Base-by-base conservation (phyloP, 2,888 invertebrate species). In the Tipula confusa region DNA sequence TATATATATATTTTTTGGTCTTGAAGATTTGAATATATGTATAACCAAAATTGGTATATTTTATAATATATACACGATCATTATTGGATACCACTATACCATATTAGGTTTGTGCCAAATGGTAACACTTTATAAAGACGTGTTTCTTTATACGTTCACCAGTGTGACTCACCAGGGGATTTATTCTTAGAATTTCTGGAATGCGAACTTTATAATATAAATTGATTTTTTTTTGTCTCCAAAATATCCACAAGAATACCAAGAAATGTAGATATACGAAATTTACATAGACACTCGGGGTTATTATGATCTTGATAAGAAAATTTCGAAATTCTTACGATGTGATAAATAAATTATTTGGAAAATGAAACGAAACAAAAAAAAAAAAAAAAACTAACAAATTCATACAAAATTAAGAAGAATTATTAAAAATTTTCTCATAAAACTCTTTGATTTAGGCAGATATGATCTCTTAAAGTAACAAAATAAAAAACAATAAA, bases 351-450 rank as follows among this genome's bases (percentile, higher is more conserved):
- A 64, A 64, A 64, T 64, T 64, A 64, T 64, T 64, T 64, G 24
- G 64, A 64, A 64, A 64, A 18, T 13, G 64, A 64, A 64, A 64
- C n/a, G n/a, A n/a, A 33, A 33, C 9, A 2, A 33, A 33, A 33
- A 33, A 33, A 33, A 33, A n/a, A n/a, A n/a, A n/a, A n/a, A n/a
- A n/a, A n/a, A n/a, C n/a, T n/a, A n/a, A n/a, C n/a, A 38, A 43
- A 43, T 43, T 43, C 43, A 43, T 43, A 43, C 18, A 24, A 64
- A 64, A 64, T 64, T 64, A 64, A 64, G 64, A 64, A 64, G 24
- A 64, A 64, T 24, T 64, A 64, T 64, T 64, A 64, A 64, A n/a
- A 64, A 64, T 64, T 64, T 64, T 64, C 64, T 64, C 64, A 64
- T 64, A 64, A 64, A 43, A 64, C 24, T 18, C 24, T 64, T 64